Evolutionary conservation across 1,140 invertebrate species (phyloP).

Genomic region (Dolichoris vasculosae): DNA sequence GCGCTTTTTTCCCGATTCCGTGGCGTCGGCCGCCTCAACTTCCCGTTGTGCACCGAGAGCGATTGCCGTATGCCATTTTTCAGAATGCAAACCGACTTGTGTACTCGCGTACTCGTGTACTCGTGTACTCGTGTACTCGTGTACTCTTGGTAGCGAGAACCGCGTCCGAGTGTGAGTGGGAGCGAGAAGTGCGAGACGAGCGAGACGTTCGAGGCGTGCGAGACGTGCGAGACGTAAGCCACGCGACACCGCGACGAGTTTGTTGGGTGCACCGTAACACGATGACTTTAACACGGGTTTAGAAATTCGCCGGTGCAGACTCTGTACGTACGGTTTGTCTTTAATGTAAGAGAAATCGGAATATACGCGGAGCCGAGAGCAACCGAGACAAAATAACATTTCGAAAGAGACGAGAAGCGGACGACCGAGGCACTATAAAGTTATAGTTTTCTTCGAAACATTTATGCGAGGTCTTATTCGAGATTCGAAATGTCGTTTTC

Average conservation of each 20-base stretch:
- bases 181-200: too few species aligned
- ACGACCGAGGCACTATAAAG: not conserved
- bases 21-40: slow-evolving; percentile 25
- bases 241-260: slow-evolving; percentile 42
- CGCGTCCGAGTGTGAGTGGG: slow-evolving; percentile 20
- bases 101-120: not conserved
- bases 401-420: not conserved
- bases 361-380: not conserved
- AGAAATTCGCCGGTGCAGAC: not conserved
- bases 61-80: slow-evolving; percentile 55
- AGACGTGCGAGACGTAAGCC: not conserved
- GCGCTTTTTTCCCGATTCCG: slow-evolving; percentile 46
- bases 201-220: too few species aligned
- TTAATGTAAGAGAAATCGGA: not conserved
- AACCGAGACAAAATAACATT: slow-evolving; percentile 1
- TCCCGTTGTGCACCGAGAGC: slow-evolving; percentile 50
- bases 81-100: slow-evolving; percentile 55
- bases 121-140: not conserved
- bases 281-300: slow-evolving; percentile 21
- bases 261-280: not conserved
- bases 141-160: not conserved
- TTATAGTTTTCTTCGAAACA: not conserved
- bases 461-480: not conserved
- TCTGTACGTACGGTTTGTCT: too few species aligned
- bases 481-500: not conserved